phyloP scores from a whole-genome alignment of 2,113 vertebrate genomes.

The Oenanthe melanoleuca region DNA sequence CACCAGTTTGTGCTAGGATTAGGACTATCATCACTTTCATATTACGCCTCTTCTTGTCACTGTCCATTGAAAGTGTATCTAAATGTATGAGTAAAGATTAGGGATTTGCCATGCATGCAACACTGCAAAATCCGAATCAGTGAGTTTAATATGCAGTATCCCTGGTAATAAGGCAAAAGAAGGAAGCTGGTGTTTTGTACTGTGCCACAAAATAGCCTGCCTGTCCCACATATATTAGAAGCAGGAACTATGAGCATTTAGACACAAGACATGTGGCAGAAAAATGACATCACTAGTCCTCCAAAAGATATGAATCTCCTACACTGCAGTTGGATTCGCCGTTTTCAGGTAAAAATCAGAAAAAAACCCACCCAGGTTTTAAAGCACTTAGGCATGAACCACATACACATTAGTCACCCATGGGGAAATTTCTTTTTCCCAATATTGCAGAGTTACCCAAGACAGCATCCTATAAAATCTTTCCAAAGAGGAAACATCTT shows the following conservation, averaged over 20 bases:
- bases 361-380: background rate
- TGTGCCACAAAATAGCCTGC: background rate
- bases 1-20: slow-evolving; percentile 68
- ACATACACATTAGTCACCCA: background rate
- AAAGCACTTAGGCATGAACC: background rate
- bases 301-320: background rate
- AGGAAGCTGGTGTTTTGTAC: background rate
- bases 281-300: background rate
- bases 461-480: background rate
- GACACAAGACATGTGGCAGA: background rate
- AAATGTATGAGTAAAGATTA: slow-evolving; percentile 63
- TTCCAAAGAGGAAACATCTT: background rate
- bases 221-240: background rate
- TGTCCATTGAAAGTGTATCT: slow-evolving; percentile 66
- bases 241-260: background rate
- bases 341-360: background rate
- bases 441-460: background rate
- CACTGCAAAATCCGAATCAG: background rate
- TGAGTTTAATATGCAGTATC: background rate
- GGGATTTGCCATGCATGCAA: background rate
- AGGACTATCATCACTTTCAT: slow-evolving; percentile 61
- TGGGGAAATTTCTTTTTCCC: background rate
- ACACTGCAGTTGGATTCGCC: background rate
- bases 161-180: background rate
- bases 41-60: slow-evolving; percentile 71